These are phyloP conservation scores for Eubasilissa regina DNA, from an alignment of 1,140 invertebrate genomes.

Conservation along the genomic window DNA sequence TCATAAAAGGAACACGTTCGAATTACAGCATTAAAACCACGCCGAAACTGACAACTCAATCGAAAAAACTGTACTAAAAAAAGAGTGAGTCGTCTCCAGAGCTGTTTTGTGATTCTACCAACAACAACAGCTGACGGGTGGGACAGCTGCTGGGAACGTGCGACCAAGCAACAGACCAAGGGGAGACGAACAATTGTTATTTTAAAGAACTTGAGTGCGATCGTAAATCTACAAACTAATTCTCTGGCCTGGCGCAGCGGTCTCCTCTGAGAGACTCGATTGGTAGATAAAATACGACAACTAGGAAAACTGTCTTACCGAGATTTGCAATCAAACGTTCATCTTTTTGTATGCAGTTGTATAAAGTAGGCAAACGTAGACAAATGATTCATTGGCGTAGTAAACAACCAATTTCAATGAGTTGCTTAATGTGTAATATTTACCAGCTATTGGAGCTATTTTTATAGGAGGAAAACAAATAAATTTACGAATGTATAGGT, in stretches of 20 bases:
- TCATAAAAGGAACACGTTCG: background rate
- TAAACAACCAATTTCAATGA: too few relatives aligned
- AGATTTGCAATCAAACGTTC: too few relatives aligned
- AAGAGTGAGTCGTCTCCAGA: background rate
- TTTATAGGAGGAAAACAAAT: too few relatives aligned
- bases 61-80: background rate
- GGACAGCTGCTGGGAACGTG: slow-evolving; percentile 23
- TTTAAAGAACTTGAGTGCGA: slow-evolving; percentile 12
- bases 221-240: slow-evolving; percentile 20
- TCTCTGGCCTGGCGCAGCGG: background rate
- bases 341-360: too few relatives aligned
- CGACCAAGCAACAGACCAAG: background rate
- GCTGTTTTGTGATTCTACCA: slow-evolving; percentile 1
- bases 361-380: too few relatives aligned
- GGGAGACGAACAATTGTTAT: slow-evolving; percentile 27
- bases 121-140: slow-evolving; percentile 26
- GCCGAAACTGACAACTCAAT: background rate
- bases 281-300: too few relatives aligned
- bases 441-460: too few relatives aligned
- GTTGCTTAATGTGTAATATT: too few relatives aligned
- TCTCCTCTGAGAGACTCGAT: too few relatives aligned
- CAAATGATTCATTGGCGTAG: too few relatives aligned
- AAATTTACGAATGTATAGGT: background rate
- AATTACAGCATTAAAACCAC: background rate
- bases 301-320: too few relatives aligned